A percentile compares a stretch with the other conserved stretches of the same genome.
These are phyloP conservation scores for Tetranychus urticae DNA, from an alignment of 1,140 invertebrate genomes.

Conservation along the genomic window DNA sequence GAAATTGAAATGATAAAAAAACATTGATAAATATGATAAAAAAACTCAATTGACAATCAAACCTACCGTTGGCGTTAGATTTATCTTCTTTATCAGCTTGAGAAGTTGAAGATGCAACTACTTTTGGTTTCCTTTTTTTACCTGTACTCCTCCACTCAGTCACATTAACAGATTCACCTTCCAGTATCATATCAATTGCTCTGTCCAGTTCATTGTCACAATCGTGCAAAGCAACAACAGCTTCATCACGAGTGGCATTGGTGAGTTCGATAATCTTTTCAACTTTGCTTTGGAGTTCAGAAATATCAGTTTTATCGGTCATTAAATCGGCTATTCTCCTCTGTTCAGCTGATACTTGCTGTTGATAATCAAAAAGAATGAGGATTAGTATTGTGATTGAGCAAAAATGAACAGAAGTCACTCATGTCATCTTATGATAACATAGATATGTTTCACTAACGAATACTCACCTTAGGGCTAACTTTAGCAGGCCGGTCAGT, in stretches of 20 bases:
- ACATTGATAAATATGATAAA: neutral
- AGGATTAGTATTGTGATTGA: too few species aligned
- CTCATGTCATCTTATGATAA: too few species aligned
- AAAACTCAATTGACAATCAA: neutral
- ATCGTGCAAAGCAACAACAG: constrained; percentile 23
- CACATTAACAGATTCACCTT: constrained; percentile 24
- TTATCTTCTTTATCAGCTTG: neutral
- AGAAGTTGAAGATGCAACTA: neutral
- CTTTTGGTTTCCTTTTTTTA: constrained; percentile 44
- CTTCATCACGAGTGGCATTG: constrained; percentile 18
- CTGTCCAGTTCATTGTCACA: constrained; percentile 23
- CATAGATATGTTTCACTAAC: too few species aligned
- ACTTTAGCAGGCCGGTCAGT: too few species aligned
- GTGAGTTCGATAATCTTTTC: constrained; percentile 28
- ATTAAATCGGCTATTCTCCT: constrained; percentile 21
- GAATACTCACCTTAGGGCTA: too few species aligned
- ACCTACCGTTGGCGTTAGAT: neutral
- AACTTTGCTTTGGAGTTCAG: constrained; percentile 40
- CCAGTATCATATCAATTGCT: constrained; percentile 49
- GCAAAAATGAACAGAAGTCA: too few species aligned
- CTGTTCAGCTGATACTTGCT: too few species aligned
- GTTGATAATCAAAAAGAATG: too few species aligned
- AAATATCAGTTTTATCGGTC: constrained; percentile 34
- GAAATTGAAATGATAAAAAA: neutral
- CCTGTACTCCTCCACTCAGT: constrained; percentile 46